phyloP scores from a whole-genome alignment of 2,888 invertebrate genomes.

The Meliscaeva auricollis region DNA sequence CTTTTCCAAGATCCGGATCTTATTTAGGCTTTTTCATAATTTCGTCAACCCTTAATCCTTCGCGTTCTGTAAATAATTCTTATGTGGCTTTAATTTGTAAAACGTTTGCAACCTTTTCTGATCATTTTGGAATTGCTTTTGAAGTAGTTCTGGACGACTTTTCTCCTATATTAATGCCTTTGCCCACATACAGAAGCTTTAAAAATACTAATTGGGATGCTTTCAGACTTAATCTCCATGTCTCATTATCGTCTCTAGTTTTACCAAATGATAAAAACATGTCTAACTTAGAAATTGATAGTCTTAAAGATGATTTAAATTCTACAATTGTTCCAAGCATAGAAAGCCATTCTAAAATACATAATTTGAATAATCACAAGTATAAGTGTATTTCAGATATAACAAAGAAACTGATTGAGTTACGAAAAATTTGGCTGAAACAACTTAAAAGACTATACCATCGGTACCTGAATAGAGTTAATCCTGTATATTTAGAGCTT shows the following conservation, averaged over 20 bases:
- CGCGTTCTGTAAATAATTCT: not conserved
- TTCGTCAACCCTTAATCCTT: not conserved
- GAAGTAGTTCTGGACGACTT: not conserved
- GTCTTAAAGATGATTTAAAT: not conserved
- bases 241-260: not conserved
- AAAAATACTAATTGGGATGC: constrained; percentile 9
- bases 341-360: constrained; percentile 13
- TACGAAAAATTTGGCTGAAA: constrained; percentile 23
- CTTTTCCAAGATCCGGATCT: constrained; percentile 4
- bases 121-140: constrained; percentile 8
- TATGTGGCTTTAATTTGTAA: not conserved
- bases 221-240: not conserved
- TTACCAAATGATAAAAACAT: constrained; percentile 15
- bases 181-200: not conserved
- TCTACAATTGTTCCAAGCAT: not conserved
- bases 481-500: not conserved
- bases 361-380: not conserved
- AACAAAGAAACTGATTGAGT: constrained; percentile 24
- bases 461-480: constrained; percentile 1
- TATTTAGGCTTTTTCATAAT: constrained; percentile 14
- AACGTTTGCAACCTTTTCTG: not conserved
- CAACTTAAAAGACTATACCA: constrained; percentile 10
- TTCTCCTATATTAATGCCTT: not conserved
- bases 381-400: constrained; percentile 13
- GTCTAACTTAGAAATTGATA: constrained; percentile 1